phyloP scores from a whole-genome alignment of 1,140 invertebrate species.

The Pachypeltis micranthus region DNA sequence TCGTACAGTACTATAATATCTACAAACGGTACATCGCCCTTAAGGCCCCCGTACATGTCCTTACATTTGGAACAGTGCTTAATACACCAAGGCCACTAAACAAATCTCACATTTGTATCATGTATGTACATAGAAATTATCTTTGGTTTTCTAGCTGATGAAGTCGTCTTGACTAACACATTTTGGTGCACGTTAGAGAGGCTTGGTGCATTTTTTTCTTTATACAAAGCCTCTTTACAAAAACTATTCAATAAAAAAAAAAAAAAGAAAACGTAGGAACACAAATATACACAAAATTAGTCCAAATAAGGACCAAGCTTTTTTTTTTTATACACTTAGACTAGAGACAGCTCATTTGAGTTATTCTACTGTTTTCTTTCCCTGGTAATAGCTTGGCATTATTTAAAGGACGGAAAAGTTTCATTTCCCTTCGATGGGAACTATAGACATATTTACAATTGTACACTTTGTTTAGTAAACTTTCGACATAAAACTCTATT shows the following conservation, averaged over 20 bases:
- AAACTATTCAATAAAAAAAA: neutral
- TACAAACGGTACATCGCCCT: no score
- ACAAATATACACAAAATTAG: neutral
- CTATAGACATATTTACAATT: neutral
- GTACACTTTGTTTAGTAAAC: no score
- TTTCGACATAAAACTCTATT: neutral
- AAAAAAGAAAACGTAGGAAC: neutral
- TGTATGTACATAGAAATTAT: neutral
- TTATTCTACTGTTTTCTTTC: neutral
- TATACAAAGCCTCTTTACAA: neutral
- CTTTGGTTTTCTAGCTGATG: slow-evolving; percentile 6
- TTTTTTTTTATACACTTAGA: neutral
- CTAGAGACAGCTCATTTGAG: neutral
- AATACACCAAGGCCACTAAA: no score
- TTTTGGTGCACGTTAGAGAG: slow-evolving; percentile 2
- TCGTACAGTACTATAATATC: no score
- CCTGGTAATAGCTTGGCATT: neutral
- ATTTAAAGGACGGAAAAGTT: neutral
- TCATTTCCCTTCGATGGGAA: neutral
- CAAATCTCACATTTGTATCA: no score
- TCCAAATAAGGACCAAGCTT: neutral
- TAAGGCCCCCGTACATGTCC: no score
- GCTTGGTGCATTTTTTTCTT: neutral
- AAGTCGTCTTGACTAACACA: neutral
- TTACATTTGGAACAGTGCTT: no score